Base-by-base conservation (phyloP, 2,113 vertebrate genomes). In the Dissostichus mawsoni region DNA sequence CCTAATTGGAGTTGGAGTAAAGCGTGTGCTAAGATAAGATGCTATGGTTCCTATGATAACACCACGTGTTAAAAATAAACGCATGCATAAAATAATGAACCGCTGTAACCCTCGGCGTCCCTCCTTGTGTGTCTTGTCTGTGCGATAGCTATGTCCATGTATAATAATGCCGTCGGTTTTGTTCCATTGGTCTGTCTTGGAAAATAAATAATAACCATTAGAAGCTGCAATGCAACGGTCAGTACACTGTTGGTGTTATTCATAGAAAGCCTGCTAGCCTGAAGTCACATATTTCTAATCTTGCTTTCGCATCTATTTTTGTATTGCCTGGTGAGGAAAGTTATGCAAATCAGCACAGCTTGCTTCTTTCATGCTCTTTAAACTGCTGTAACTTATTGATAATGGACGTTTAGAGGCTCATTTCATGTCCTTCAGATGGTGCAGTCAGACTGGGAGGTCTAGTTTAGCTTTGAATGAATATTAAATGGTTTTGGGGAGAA, bases 261-360 rank as follows among this genome's bases (percentile, higher is more conserved):
- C 6, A 69, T 23, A 44, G 16, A 16, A 18, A 11, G 17, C 20
- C 20, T 18, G 45, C 33, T 58, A 16, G 45, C 3, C 11, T 3
- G 14, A 78, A 4, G 61, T 59, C 13, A 33, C 17, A 0, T 20
- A 25, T 17, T 7, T 64, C 45, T 52, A 52, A 67, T 61, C 6
- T 18, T 53, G 7, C 36, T 41, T 41, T 41, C 5, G 8, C 1
- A 8, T 41, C 7, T 41, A 41, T 41, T 41, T 41, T 41, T 41
- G 8, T 41, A 41, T 8, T 64, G 18, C 64, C 16, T 6, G 11
- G 14, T 18, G 2, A 55, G 16, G 13, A 23, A 16, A 65, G n/a
- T n/a, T 64, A 64, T 20, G n/a, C 25, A 63, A 53, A 78, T 78
- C 56, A 68, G 12, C 45, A 51, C 11, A 29, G 29, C 66, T 51